Evolutionary conservation across 2,113 vertebrate species (phyloP).

Genomic region (Pangasianodon gigas): DNA sequence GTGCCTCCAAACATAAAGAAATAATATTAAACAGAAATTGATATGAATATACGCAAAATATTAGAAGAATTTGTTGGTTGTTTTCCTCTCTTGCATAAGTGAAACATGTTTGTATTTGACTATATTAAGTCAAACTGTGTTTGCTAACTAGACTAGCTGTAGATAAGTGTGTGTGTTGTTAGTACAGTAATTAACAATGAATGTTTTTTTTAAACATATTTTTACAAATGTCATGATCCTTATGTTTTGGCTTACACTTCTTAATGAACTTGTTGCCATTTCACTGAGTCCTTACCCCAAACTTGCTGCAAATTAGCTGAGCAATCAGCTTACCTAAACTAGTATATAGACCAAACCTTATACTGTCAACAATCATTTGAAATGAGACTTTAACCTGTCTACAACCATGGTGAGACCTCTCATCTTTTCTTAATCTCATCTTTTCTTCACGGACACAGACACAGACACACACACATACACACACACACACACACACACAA

Average conservation of each 20-base stretch:
- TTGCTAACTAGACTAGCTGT: slow-evolving; percentile 11
- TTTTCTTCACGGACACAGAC: neutral
- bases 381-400: neutral
- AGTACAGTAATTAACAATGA: slow-evolving; percentile 16
- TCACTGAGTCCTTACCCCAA: neutral
- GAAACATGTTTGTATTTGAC: slow-evolving; percentile 5
- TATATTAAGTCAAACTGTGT: neutral
- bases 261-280: neutral
- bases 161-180: slow-evolving; percentile 1
- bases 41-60: slow-evolving; percentile 27
- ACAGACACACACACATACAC: neutral
- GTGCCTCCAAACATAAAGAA: neutral
- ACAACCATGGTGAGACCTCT: neutral
- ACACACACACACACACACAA: neutral
- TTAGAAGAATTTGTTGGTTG: neutral
- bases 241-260: neutral
- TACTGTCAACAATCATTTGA: neutral
- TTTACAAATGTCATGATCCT: neutral
- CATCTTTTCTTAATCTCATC: neutral
- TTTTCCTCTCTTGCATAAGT: neutral
- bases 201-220: neutral
- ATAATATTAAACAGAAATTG: slow-evolving; percentile 9
- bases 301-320: neutral
- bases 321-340: neutral
- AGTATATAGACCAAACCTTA: slow-evolving; percentile 13